Evolutionary conservation across 2,888 invertebrate species (phyloP), one percentile per base, ranked within the genome.

Genomic region (Machimus rusticus): DNA sequence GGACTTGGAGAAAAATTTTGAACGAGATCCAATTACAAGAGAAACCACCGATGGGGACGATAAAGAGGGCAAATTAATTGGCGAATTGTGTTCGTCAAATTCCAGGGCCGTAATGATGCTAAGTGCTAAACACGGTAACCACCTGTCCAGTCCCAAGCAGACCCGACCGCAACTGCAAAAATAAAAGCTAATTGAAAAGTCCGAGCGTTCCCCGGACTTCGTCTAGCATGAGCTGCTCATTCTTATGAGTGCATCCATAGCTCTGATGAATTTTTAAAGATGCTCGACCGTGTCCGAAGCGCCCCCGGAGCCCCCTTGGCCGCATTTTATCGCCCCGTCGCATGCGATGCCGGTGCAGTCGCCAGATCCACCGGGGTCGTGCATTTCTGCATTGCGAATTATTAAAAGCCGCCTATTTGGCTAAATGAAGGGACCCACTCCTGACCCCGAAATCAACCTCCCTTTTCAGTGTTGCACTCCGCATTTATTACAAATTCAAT

Each of bases 21-120:
- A 55, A 81, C 81, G 55, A 55, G 81, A 81, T 81, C 81, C 81
- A 81, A 81, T 81, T 81, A 81, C 81, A 81, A 51, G 31, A 57
- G 81, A 81, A 66, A 81, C 81, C 81, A 81, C 55, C 81, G 81
- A 55, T 55, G 51, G 19, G 46, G 81, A 55, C 46, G 81, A 81
- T 81, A 55, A 55, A 81, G 81, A 81, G 55, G 81, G 81, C 39
- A 55, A 81, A 55, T 81, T 81, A 81, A 81, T 81, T 81, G 81
- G 81, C 55, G 55, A 81, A 81, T 81, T 81, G 81, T 81, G 81
- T 81, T 81, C 55, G 16, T 81, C 81, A 81, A 81, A 81, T 81
- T 81, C 81, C 81, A 55, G 39, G 43, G 28, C 55, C 55, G 81
- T 81, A 81, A 81, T 81, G 81, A 81, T 55, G 81, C 81, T 81